These are phyloP conservation scores for Bradypodion ventrale DNA, from an alignment of 2,797 vertebrate species.

Conservation along the genomic window DNA sequence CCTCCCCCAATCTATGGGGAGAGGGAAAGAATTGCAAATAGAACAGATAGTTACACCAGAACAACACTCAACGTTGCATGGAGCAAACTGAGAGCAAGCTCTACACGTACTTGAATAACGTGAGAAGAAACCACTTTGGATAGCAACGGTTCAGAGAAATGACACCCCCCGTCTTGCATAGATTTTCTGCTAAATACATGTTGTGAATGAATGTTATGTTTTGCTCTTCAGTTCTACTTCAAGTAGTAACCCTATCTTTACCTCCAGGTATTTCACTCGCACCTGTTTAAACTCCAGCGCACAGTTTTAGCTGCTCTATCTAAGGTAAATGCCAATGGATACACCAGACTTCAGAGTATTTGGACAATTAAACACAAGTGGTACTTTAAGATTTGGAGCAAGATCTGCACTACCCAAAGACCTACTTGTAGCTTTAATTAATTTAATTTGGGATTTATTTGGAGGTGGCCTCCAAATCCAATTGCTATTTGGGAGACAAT, in stretches of 20 bases:
- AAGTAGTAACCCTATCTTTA: background rate
- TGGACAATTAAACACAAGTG: background rate
- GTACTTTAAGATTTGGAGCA: background rate
- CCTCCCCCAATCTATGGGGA: slow-evolving; percentile 2
- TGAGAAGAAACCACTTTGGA: too few species aligned
- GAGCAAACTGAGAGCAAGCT: background rate
- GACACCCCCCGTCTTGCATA: background rate
- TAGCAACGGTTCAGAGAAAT: background rate
- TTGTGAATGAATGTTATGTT: background rate
- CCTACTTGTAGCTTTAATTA: background rate
- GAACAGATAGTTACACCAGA: background rate
- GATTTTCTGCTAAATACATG: background rate
- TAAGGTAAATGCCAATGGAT: background rate
- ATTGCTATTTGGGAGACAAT: background rate
- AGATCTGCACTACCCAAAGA: background rate
- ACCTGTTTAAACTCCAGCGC: background rate
- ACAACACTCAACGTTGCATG: background rate
- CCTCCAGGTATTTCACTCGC: background rate
- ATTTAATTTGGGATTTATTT: background rate
- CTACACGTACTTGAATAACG: background rate
- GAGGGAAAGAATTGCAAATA: background rate
- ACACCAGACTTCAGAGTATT: background rate
- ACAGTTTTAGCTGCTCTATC: background rate
- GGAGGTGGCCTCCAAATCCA: too few species aligned
- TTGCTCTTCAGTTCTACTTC: background rate